phyloP scores from a whole-genome alignment of 2,797 vertebrate genomes.

The Poecilia gillii region DNA sequence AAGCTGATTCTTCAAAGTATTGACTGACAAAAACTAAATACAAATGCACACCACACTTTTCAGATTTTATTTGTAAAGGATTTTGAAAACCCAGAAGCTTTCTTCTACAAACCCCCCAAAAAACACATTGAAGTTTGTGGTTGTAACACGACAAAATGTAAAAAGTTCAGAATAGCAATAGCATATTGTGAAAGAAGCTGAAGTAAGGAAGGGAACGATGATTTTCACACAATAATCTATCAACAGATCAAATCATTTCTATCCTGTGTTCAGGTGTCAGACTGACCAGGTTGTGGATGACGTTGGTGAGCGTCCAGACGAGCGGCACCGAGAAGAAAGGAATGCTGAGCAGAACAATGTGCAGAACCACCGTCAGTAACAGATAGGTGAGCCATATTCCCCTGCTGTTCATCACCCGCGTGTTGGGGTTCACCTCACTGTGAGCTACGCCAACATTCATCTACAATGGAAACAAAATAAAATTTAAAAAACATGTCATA shows the following conservation, averaged over 20 bases:
- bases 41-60: neutral
- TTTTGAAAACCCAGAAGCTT: neutral
- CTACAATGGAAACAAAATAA: conserved; percentile 37
- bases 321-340: conserved; percentile 92
- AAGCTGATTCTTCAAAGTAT: neutral
- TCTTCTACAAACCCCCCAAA: neutral
- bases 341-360: conserved; percentile 91
- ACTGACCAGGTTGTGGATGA: conserved; percentile 95
- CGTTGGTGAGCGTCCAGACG: conserved; percentile 95
- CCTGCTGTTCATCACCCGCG: conserved; percentile 92
- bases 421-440: conserved; percentile 97
- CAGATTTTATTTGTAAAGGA: neutral
- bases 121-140: neutral
- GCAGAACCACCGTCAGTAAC: conserved; percentile 87
- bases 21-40: neutral
- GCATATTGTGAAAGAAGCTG: neutral
- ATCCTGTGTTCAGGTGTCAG: neutral
- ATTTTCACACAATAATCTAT: neutral
- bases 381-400: conserved; percentile 94
- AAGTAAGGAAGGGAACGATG: neutral
- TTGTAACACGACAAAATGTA: neutral
- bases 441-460: conserved; percentile 97
- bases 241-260: neutral
- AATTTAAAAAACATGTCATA: neutral
- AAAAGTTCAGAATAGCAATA: neutral